Base-by-base conservation (phyloP, 2,888 invertebrate species). In the Drosophila longiperda region DNA sequence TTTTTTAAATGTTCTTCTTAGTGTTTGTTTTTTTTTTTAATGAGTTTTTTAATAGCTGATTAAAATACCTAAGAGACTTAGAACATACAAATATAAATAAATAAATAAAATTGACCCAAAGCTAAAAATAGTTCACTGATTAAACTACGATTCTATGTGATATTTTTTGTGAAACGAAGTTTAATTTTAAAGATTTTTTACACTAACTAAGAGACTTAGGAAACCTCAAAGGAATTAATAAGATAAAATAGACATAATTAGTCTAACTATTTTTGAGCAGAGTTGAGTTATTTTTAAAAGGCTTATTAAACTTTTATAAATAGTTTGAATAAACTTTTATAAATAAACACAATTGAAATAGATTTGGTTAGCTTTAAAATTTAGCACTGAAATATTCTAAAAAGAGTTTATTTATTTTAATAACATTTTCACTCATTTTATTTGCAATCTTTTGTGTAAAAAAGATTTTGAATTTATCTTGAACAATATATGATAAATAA, bases 221-320 rank as follows among this genome's bases (percentile, higher is more conserved):
- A 3, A 3, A 12, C 12, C 20, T 0, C 6, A 12, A 45, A 20
- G 12, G 12, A 20, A 42, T 20, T 20, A 20, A 20, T 6, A 2
- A 20, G 42, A 11, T 11, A 42, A 42, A 20, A 6, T 42, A 6
- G 42, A 11, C 0, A 0, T 2, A 20, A 6, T n/a, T n/a, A 11
- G n/a, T 0, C 2, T n/a, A 45, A 12, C 1, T 3, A 7, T 12
- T 45, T 20, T 0, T 17, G 0, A 36, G 36, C 0, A 3, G 7
- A 7, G 0, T 15, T 36, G 7, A 7, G 0, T 15, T 36, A 36
- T 36, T 15, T 36, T 15, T 15, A 7, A 36, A 7, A 3, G 36
- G 15, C 29, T 15, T 15, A 17, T 38, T 8, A 1, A 38, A 17
- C 38, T 8, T 38, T 8, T 8, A 17, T 17, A 38, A 17, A 38